Conservation (phyloP, 2,888 invertebrate genomes). For the Eupithecia dodoneata region DNA sequence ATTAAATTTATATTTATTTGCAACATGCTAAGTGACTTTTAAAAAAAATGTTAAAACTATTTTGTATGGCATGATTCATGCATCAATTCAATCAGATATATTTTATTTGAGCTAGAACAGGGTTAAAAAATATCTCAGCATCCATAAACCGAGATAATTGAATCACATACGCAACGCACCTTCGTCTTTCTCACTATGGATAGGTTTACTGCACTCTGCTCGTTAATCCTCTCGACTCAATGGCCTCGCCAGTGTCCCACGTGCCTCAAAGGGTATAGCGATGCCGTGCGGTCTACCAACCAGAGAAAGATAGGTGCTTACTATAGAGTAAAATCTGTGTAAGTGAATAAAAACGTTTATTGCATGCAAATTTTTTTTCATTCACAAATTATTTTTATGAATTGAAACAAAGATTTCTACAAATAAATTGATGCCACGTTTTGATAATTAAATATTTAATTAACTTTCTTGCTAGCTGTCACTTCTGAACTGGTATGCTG, state of each 20-base stretch:
- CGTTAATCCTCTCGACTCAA: constrained; percentile 34
- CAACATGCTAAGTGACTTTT: too few species aligned
- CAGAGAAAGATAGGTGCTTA: background rate
- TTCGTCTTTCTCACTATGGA: background rate
- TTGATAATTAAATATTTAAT: background rate
- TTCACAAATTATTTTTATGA: background rate
- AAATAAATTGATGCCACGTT: too few species aligned
- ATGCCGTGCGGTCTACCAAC: constrained; percentile 7
- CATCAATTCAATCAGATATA: background rate
- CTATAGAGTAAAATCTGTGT: background rate
- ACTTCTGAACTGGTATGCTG: background rate
- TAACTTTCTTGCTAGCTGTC: background rate
- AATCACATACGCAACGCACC: background rate
- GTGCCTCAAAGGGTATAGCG: constrained; percentile 18
- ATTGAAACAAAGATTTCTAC: too few species aligned
- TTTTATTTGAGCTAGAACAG: background rate
- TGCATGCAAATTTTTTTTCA: background rate
- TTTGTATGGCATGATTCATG: background rate
- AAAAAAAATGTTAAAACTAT: too few species aligned
- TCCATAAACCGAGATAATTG: background rate
- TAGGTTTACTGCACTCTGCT: constrained; percentile 31
- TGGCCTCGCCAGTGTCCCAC: constrained; percentile 23
- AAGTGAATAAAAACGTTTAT: background rate
- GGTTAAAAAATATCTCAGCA: background rate
- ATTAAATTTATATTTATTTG: background rate